Evolutionary conservation across 1,140 invertebrate species (phyloP).

Genomic region (Anastrepha ludens): DNA sequence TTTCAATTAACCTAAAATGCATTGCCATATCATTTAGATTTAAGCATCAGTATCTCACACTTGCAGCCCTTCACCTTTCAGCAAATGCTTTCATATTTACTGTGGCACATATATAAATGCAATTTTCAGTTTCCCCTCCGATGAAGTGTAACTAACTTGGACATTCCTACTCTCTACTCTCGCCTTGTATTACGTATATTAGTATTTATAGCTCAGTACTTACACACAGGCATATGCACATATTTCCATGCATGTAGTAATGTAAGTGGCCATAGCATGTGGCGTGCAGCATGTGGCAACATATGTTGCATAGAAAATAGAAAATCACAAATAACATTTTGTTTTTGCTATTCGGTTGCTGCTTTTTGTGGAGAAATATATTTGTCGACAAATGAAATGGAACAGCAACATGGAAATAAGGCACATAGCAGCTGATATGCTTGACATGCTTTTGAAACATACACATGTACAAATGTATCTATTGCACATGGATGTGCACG

Average conservation of each 20-base stretch:
- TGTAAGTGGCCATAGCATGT: slow-evolving; percentile 15
- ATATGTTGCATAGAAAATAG: slow-evolving; percentile 46
- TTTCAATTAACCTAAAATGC: slow-evolving; percentile 50
- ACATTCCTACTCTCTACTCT: neutral
- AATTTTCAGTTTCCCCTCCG: neutral
- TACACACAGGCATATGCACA: too few relatives aligned
- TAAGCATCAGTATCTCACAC: neutral
- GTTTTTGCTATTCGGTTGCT: neutral
- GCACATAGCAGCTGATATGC: neutral
- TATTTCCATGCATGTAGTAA: neutral
- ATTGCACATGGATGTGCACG: too few relatives aligned
- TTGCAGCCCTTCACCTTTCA: neutral
- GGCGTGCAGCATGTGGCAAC: slow-evolving; percentile 43
- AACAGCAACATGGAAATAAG: slow-evolving; percentile 27
- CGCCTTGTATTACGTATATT: neutral
- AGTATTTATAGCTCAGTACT: neutral
- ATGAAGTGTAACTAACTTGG: neutral
- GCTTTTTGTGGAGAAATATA: neutral
- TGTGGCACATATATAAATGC: neutral
- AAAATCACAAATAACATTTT: slow-evolving; percentile 50
- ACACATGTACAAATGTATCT: neutral
- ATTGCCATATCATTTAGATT: slow-evolving; percentile 46
- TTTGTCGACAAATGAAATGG: slow-evolving; percentile 45
- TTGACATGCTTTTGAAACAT: neutral
- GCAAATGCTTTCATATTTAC: slow-evolving; percentile 30